Base-by-base conservation (phyloP, 2,113 vertebrate species). In the Corythornis madagascariensis region DNA sequence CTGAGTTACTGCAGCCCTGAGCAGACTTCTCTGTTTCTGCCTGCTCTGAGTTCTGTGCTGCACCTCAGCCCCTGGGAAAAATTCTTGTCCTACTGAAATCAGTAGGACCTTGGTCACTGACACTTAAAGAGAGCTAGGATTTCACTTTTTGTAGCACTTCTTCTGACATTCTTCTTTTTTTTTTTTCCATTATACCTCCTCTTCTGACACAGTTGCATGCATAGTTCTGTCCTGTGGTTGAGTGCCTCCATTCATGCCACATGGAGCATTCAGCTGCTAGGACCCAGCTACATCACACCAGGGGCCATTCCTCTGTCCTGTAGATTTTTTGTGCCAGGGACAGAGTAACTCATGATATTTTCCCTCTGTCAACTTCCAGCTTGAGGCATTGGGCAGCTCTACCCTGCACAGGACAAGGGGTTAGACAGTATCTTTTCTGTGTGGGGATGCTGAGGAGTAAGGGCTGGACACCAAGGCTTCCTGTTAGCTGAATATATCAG, bases 11-110 rank as follows among this genome's bases (percentile, higher is more conserved):
- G 75, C 55, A 88, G 88, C 71, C 43, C 53, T 40, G 45, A 87
- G 78, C 45, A 79, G 63, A 82, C 15, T 40, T 60, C 26, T 77
- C 82, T 0, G 0, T 47, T 87, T 69, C 28, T 3, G 6, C 40
- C 42, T 85, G 47, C 85, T 73, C 78, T 83, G 67, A 91, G 91
- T 88, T 50, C 22, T 50, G 48, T 50, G 48, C 16, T 47, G 73
- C 25, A 72, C 35, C 35, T 81, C 56, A 88, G 75, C 22, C 47
- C 16, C 40, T n/a, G 56, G 24, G 20, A 63, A 87, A 80, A 70
- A 70, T 67, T 40, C 47, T 72, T 1, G 1, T 28, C 42, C 60
- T n/a, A 1, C 38, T 56, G 60, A 40, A 83, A 53, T 59, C 65
- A 38, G 28, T 4, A 4, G 13, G 47, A 64, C 47, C 67, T 87